Evolutionary conservation across 2,113 vertebrate genomes (phyloP).

Genomic region (Corythornis cristatus): DNA sequence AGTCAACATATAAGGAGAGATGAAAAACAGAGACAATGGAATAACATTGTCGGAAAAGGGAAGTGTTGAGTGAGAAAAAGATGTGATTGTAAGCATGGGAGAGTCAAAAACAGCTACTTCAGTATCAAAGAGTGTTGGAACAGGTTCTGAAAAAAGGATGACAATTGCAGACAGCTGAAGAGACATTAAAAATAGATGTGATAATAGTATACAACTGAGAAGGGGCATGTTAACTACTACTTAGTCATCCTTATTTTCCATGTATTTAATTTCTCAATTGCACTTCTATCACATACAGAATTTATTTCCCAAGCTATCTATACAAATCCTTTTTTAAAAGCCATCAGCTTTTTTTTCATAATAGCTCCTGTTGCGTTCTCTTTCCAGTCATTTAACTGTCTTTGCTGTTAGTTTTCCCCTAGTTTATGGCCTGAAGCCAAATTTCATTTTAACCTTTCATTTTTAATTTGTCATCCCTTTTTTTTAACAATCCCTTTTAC

Average conservation of each 20-base stretch:
- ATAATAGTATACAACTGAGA: conserved; percentile 70
- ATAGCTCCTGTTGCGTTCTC: conserved; percentile 49
- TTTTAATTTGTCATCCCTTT: conserved; percentile 21
- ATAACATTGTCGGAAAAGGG: conserved; percentile 39
- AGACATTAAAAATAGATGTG: conserved; percentile 66
- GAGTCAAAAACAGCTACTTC: conserved; percentile 54
- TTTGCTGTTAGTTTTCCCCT: conserved; percentile 48
- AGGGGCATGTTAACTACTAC: conserved; percentile 67
- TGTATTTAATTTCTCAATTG: conserved; percentile 70
- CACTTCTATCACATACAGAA: conserved; percentile 29
- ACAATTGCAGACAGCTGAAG: conserved; percentile 61
- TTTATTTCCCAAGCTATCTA: conserved; percentile 60
- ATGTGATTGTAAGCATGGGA: conserved; percentile 43
- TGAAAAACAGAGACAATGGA: conserved; percentile 65
- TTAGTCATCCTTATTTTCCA: conserved; percentile 71
- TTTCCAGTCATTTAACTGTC: conserved; percentile 56
- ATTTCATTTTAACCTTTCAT: conserved; percentile 50
- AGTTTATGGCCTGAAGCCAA: conserved; percentile 56
- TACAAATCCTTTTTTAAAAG: conserved; percentile 59
- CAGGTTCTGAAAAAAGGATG: conserved; percentile 47
- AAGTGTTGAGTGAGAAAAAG: conserved; percentile 66
- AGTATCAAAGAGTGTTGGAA: conserved; percentile 53
- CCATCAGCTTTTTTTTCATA: conserved; percentile 25
- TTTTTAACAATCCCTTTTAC: neutral
- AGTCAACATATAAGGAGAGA: conserved; percentile 59